These are phyloP conservation scores for Riparia riparia DNA, from an alignment of 2,113 vertebrate species.

Conservation along the genomic window DNA sequence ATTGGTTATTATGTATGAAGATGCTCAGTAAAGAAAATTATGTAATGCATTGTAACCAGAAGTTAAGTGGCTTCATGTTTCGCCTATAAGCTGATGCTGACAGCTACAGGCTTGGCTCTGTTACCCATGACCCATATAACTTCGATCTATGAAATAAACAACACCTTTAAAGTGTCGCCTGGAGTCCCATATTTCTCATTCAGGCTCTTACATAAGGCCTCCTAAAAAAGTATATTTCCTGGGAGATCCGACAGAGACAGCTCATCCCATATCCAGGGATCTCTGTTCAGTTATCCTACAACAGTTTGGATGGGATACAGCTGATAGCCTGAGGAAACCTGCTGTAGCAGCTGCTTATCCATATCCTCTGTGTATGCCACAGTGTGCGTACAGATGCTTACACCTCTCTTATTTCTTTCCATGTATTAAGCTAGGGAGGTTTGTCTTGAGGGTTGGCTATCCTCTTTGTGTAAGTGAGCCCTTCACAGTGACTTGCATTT, in stretches of 20 bases:
- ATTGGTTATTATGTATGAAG: no score
- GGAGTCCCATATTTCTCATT: no score
- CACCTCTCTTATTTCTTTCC: neutral
- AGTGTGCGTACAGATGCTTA: neutral
- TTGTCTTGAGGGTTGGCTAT: neutral
- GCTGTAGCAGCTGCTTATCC: neutral
- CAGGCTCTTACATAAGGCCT: neutral
- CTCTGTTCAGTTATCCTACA: neutral
- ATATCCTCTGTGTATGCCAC: rapidly evolving
- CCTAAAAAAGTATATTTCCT: neutral
- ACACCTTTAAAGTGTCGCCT: no score
- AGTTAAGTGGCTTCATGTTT: no score
- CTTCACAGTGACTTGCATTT: neutral
- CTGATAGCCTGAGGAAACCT: neutral
- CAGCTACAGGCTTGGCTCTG: no score
- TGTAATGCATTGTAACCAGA: no score
- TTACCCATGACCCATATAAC: no score
- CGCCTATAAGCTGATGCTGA: no score
- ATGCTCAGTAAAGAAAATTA: no score
- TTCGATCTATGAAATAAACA: no score
- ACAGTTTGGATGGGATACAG: neutral
- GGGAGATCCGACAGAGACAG: neutral
- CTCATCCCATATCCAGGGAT: neutral
- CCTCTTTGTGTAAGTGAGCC: neutral
- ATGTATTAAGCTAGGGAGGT: neutral